phyloP scores from a whole-genome alignment of 2,888 invertebrate genomes.

The Siphlonurus alternatus region DNA sequence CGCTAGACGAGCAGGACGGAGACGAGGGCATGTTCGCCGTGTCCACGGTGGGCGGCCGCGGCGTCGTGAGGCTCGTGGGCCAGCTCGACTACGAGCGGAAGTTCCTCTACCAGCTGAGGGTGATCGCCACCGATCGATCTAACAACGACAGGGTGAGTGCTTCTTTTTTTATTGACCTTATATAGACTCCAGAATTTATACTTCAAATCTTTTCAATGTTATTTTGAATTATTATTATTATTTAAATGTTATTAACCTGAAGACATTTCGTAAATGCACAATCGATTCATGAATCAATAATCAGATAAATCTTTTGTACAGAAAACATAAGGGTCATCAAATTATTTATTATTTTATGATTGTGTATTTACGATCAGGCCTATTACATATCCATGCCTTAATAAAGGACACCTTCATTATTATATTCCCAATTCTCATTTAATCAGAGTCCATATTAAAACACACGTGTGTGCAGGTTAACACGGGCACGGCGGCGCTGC shows the following conservation, averaged over 20 bases:
- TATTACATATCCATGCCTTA: too few relatives aligned
- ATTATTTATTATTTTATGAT: too few relatives aligned
- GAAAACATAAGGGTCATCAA: too few relatives aligned
- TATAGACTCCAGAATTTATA: not conserved
- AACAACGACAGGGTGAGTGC: conserved; percentile 38
- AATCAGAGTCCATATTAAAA: too few relatives aligned
- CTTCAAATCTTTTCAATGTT: not conserved
- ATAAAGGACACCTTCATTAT: too few relatives aligned
- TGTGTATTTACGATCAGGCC: too few relatives aligned
- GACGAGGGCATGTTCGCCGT: conserved; percentile 62
- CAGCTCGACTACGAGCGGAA: conserved; percentile 73
- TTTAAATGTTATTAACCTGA: too few relatives aligned
- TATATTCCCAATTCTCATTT: too few relatives aligned
- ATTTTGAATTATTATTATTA: not conserved
- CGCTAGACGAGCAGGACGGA: conserved; percentile 65
- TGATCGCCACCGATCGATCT: conserved; percentile 69
- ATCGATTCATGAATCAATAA: too few relatives aligned
- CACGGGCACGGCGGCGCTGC: conserved; percentile 73
- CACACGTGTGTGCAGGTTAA: conserved; percentile 36
- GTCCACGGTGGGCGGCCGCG: conserved; percentile 70
- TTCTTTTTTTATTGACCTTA: not conserved
- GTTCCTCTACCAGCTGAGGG: conserved; percentile 66
- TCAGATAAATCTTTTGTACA: too few relatives aligned
- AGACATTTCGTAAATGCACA: not conserved
- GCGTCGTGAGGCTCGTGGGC: conserved; percentile 57